Evolutionary conservation across 2,888 invertebrate species (phyloP).

Genomic region (Trichopria drosophilae): DNA sequence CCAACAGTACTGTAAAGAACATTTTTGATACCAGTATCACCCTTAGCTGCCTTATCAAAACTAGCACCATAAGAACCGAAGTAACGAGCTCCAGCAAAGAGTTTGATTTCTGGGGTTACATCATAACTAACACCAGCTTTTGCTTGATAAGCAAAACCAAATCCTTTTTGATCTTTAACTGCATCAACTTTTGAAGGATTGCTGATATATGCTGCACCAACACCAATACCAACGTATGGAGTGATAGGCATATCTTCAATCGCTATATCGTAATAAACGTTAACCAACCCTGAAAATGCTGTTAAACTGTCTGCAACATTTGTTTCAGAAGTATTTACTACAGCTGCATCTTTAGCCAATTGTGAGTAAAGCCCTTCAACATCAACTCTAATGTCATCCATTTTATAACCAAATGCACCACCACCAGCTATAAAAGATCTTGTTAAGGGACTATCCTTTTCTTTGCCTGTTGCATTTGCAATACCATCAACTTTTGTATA

Average conservation of each 20-base stretch:
- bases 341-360: conserved; percentile 18
- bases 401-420: conserved; percentile 23
- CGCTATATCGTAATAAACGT: conserved; percentile 25
- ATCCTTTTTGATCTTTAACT: conserved; percentile 1
- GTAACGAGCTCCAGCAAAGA: conserved; percentile 21
- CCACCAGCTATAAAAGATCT: conserved; percentile 23
- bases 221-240: conserved; percentile 24
- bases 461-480: conserved; percentile 19
- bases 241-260: conserved; percentile 25
- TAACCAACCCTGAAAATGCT: conserved; percentile 23
- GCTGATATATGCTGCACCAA: conserved; percentile 24
- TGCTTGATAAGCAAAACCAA: conserved; percentile 22
- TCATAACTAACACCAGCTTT: conserved; percentile 22
- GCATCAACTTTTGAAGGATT: conserved; percentile 7
- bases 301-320: conserved; percentile 22
- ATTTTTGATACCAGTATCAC: conserved; percentile 1
- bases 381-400: conserved; percentile 24
- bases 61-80: conserved; percentile 22
- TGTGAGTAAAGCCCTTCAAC: conserved; percentile 21
- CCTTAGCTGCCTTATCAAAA: conserved; percentile 11
- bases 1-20: conserved; percentile 23
- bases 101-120: conserved; percentile 22
- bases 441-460: conserved; percentile 23
- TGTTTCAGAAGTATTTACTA: conserved; percentile 10
- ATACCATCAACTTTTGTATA: conserved; percentile 24